Base-by-base conservation (phyloP, 1,140 invertebrate genomes). In the Drosophila chauvacae region DNA sequence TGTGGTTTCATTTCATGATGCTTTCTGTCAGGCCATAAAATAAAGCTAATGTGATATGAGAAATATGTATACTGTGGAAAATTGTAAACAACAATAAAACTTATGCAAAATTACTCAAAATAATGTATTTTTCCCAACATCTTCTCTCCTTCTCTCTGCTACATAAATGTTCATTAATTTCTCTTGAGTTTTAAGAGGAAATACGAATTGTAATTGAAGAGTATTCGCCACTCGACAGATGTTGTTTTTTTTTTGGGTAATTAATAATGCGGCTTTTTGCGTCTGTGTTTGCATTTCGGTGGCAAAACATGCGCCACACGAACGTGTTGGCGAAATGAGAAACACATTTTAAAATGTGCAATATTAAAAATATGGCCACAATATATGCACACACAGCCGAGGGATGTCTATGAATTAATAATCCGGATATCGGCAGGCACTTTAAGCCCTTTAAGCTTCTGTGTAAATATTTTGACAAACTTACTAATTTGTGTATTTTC, bases 351-450 rank as follows among this genome's bases (percentile, higher is more conserved):
- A 77, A 57, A 61, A 61, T 48, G 53, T 58, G 59, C 53, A 73
- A 62, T 56, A 56, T 57, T 50, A 44, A 42, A 64, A 48, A 64
- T 62, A 71, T 44, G 26, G 28, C 53, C 39, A 66, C 48, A 44
- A 51, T 18, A 33, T 33, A 18, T 30, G 5, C 44, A 35, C 39
- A 30, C 23, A 23, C n/a, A 30, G 7, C 28, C 37, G 14, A 13
- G 30, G 30, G 48, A 63, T 51, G 71, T 62, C 33, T 58, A 76
- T 71, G 65, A 71, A 78, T 78, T 63, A 63, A 58, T 78, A 69
- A 77, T 77, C 37, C 33, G 20, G 6, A 6, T 51, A 45, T 57
- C 41, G 33, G 16, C 0, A 14, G 11, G 2, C 45, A 26, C 37
- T 68, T 65, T 28, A 64, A 42, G 20, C 61, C 13, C 28, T 53